Conservation (phyloP, 1,140 invertebrate genomes). For the Leptinotarsa lineolata region DNA sequence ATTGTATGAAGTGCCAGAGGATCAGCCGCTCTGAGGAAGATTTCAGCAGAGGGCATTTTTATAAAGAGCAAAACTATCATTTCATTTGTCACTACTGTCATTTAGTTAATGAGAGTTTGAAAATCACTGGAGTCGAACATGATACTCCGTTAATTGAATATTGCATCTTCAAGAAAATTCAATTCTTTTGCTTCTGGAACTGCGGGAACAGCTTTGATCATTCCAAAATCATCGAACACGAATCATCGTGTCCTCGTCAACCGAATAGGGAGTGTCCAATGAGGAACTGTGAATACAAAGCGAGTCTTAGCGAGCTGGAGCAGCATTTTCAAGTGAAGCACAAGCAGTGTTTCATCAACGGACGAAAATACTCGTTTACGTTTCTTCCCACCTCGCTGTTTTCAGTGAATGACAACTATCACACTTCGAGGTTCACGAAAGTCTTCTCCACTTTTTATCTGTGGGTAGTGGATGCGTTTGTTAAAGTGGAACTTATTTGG, state of each 20-base stretch:
- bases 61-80: not conserved
- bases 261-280: not conserved
- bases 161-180: not conserved
- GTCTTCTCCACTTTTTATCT: too few relatives aligned
- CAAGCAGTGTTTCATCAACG: not conserved
- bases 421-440: too few relatives aligned
- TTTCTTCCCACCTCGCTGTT: too few relatives aligned
- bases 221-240: not conserved
- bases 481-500: too few relatives aligned
- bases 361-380: too few relatives aligned
- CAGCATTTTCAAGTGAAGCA: not conserved
- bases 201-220: not conserved
- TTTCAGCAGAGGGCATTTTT: not conserved
- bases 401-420: too few relatives aligned
- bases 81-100: conserved; percentile 1
- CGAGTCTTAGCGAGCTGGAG: not conserved
- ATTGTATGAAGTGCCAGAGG: not conserved
- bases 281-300: not conserved
- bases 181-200: not conserved
- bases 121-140: too few relatives aligned
- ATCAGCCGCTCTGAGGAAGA: not conserved
- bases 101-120: not conserved
- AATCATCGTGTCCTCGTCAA: not conserved
- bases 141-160: not conserved
- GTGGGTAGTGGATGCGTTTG: too few relatives aligned